Conservation (phyloP, 2,113 vertebrate genomes). For the Larimichthys crocea region DNA sequence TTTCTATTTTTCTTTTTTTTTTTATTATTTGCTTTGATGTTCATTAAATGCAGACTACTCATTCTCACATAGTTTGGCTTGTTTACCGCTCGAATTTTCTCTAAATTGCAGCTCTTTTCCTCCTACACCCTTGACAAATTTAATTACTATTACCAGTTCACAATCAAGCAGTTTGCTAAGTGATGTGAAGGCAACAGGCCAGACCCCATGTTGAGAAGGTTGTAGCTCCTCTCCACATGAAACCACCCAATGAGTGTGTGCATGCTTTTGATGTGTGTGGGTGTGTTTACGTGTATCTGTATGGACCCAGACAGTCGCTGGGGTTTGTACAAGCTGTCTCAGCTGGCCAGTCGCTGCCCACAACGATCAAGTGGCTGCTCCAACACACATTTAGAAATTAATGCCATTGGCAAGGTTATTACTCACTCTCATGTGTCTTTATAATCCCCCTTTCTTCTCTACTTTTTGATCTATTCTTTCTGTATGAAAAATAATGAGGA, state of each 20-base stretch:
- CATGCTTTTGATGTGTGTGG: conserved; percentile 14
- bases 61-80: conserved; percentile 22
- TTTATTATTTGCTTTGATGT: conserved; percentile 26
- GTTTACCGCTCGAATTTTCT: conserved; percentile 33
- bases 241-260: background rate
- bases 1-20: background rate
- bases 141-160: conserved; percentile 64
- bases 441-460: conserved; percentile 44
- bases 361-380: conserved; percentile 6
- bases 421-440: conserved; percentile 65
- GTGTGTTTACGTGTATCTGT: conserved; percentile 7
- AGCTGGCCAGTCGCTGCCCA: conserved; percentile 47
- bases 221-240: conserved; percentile 52
- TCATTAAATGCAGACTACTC: conserved; percentile 20
- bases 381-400: conserved; percentile 25
- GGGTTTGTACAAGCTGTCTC: conserved; percentile 63
- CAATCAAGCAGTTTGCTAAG: conserved; percentile 48
- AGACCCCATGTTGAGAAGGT: conserved; percentile 51
- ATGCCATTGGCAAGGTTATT: conserved; percentile 80
- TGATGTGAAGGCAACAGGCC: conserved; percentile 62
- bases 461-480: conserved; percentile 61
- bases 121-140: conserved; percentile 52
- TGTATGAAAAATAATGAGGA: conserved; percentile 77
- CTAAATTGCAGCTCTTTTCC: conserved; percentile 47
- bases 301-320: conserved; percentile 12